These are phyloP conservation scores for Eugnorisma glareosa DNA, from an alignment of 2,888 invertebrate genomes.

Conservation along the genomic window DNA sequence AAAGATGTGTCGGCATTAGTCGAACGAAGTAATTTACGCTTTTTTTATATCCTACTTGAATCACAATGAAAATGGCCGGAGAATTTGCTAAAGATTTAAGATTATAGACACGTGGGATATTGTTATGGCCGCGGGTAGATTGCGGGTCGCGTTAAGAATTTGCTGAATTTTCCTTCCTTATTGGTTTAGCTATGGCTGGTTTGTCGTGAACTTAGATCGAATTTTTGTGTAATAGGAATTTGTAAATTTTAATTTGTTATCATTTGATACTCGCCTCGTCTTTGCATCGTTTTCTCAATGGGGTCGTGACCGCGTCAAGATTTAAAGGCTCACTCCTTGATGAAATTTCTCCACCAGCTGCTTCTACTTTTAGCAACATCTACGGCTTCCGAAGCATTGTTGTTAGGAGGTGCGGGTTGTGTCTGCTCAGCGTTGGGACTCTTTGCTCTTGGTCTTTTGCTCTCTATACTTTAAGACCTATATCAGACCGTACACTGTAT, in stretches of 20 bases:
- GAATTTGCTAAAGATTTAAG: constrained; percentile 71
- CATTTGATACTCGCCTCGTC: not conserved
- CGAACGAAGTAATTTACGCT: constrained; percentile 81
- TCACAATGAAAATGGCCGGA: constrained; percentile 77
- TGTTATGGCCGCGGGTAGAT: constrained; percentile 48
- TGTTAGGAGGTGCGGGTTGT: not conserved
- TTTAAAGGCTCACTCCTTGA: not conserved
- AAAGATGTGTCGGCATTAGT: constrained; percentile 78
- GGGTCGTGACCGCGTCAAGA: not conserved
- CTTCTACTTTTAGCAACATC: not conserved
- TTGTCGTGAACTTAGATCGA: constrained; percentile 28
- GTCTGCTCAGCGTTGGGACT: not conserved
- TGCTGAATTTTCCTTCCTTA: constrained; percentile 28
- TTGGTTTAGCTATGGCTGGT: constrained; percentile 3
- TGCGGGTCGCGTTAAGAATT: constrained; percentile 43
- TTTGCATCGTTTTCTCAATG: not conserved
- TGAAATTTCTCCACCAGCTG: not conserved
- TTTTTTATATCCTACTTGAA: constrained; percentile 83
- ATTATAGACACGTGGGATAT: constrained; percentile 59
- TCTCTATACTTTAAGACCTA: not conserved
- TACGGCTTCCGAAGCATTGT: not conserved
- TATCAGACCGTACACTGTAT: not conserved
- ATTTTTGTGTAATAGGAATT: constrained; percentile 28
- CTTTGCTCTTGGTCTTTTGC: not conserved
- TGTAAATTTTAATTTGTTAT: constrained; percentile 28